A percentile compares a stretch with the other conserved stretches of the same genome.
These are phyloP conservation scores for Eilema caniola DNA, from an alignment of 2,888 invertebrate genomes.

Conservation along the genomic window DNA sequence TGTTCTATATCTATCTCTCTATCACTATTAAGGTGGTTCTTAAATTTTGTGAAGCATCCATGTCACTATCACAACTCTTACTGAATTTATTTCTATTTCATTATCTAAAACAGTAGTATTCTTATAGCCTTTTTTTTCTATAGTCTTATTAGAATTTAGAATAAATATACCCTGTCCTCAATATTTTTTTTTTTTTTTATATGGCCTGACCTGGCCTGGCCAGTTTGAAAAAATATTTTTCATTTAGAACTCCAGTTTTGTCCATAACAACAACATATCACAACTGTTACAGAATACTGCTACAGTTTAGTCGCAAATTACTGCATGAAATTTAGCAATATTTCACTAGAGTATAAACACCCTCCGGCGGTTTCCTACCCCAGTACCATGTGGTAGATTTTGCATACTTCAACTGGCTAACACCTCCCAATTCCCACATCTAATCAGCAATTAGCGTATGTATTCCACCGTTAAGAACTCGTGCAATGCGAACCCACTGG, in stretches of 20 bases:
- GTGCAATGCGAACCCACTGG: constrained; percentile 34
- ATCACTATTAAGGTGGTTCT: too few relatives aligned
- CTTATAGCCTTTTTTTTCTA: too few relatives aligned
- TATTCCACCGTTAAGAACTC: constrained; percentile 52
- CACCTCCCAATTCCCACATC: constrained; percentile 51
- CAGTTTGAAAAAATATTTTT: neutral
- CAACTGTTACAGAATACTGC: neutral
- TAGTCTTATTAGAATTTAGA: too few relatives aligned
- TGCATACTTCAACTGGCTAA: constrained; percentile 48
- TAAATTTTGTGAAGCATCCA: too few relatives aligned
- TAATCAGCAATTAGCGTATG: constrained; percentile 59
- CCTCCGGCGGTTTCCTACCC: constrained; percentile 32
- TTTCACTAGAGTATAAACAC: constrained; percentile 30
- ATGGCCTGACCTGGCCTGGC: too few relatives aligned
- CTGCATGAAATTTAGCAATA: constrained; percentile 28
- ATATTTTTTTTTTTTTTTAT: too few relatives aligned
- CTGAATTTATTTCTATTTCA: too few relatives aligned
- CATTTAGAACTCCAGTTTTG: neutral
- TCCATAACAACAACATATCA: neutral
- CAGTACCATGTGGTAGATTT: constrained; percentile 40
- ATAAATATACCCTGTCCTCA: neutral
- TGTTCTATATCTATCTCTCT: neutral
- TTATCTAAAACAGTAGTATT: too few relatives aligned
- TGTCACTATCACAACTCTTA: too few relatives aligned
- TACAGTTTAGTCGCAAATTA: neutral